These are phyloP conservation scores for Anadara kagoshimensis DNA, from an alignment of 1,140 invertebrate genomes.

Conservation along the genomic window DNA sequence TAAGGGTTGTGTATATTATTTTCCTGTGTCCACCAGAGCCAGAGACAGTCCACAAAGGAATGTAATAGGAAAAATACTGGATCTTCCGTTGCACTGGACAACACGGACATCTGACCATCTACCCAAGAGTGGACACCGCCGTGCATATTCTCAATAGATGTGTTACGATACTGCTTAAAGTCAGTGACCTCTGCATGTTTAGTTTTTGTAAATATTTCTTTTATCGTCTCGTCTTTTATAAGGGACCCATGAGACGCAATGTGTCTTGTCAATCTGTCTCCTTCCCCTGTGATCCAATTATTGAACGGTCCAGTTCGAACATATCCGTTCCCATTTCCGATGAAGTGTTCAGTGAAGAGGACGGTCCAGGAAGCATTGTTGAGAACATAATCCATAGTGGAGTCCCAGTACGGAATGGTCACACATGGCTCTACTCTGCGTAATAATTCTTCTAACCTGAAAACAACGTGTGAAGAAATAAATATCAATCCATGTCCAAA, in stretches of 20 bases:
- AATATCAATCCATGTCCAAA: no score
- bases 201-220: neutral
- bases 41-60: no score
- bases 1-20: no score
- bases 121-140: neutral
- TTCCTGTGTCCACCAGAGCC: no score
- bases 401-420: constrained; percentile 21
- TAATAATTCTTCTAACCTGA: constrained; percentile 14
- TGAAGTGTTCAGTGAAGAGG: constrained; percentile 5
- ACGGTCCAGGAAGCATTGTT: neutral
- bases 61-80: constrained; percentile 11
- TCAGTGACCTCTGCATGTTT: neutral
- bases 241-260: constrained; percentile 1
- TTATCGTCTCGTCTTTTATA: neutral
- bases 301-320: constrained; percentile 16
- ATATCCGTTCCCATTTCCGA: constrained; percentile 1
- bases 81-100: neutral
- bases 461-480: neutral
- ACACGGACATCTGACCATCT: constrained; percentile 3
- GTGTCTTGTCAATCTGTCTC: constrained; percentile 1
- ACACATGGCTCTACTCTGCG: neutral
- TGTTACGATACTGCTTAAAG: neutral
- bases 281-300: constrained; percentile 10
- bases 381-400: constrained; percentile 3
- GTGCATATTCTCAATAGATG: neutral